phyloP scores from a whole-genome alignment of 2,113 vertebrate species.

The Columba livia region DNA sequence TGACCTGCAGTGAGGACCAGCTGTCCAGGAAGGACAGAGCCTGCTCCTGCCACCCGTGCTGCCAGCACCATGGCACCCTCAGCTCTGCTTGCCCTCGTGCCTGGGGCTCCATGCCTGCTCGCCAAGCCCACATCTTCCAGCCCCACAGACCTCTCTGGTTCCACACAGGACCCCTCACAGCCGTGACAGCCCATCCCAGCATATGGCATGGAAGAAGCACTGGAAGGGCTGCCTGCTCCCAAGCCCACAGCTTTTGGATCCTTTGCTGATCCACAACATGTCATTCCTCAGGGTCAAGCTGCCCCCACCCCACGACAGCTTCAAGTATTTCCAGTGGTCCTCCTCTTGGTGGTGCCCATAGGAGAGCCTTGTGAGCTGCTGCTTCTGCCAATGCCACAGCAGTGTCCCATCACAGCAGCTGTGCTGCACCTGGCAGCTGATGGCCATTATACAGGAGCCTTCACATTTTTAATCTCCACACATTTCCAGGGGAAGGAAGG shows the following conservation, averaged over 20 bases:
- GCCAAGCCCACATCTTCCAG: neutral
- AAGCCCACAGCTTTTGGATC: neutral
- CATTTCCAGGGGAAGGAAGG: neutral
- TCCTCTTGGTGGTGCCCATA: neutral
- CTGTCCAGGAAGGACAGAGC: neutral
- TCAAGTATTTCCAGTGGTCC: neutral
- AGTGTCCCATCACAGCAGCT: neutral
- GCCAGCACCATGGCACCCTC: neutral
- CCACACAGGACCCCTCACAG: too few relatives aligned
- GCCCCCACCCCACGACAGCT: neutral
- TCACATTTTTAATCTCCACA: neutral
- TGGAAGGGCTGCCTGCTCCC: neutral
- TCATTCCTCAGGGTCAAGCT: neutral
- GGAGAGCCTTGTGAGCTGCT: neutral
- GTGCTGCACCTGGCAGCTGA: neutral
- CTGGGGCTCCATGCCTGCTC: neutral
- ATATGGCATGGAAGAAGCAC: accelerated
- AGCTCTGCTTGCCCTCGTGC: neutral
- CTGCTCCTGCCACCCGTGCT: neutral
- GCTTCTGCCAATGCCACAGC: neutral
- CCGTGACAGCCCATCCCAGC: neutral
- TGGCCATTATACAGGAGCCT: neutral
- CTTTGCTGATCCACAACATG: neutral
- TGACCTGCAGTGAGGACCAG: neutral
- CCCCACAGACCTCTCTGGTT: neutral